A percentile compares a stretch with the other conserved stretches of the same genome.
These are phyloP conservation scores for Abrostola tripartita DNA, from an alignment of 2,888 invertebrate species.

Conservation along the genomic window DNA sequence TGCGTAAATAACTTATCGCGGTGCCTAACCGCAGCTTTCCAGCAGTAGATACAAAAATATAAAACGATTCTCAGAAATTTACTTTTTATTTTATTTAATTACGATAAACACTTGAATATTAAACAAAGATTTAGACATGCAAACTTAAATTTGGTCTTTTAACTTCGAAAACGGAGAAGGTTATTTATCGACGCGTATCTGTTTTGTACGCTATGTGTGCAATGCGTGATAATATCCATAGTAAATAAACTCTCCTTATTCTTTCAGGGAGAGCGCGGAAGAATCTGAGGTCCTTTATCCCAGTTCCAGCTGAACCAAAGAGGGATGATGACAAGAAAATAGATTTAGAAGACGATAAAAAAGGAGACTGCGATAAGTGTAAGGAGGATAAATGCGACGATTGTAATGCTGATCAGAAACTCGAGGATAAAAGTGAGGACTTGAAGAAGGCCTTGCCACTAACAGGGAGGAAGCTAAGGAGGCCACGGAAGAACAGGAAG, in stretches of 20 bases:
- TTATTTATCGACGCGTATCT: too few species aligned
- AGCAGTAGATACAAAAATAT: too few species aligned
- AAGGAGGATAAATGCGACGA: constrained; percentile 75
- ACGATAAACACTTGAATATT: too few species aligned
- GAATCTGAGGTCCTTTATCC: constrained; percentile 81
- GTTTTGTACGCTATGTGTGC: too few species aligned
- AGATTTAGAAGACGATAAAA: constrained; percentile 71
- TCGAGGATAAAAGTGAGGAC: constrained; percentile 73
- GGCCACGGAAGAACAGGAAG: constrained; percentile 81
- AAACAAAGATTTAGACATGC: too few species aligned
- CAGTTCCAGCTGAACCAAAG: constrained; percentile 76
- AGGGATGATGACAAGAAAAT: constrained; percentile 78
- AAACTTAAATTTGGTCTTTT: too few species aligned
- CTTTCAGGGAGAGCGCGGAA: constrained; percentile 81
- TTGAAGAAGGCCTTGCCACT: constrained; percentile 68
- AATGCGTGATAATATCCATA: neutral
- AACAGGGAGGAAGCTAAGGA: constrained; percentile 70
- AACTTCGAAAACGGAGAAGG: too few species aligned
- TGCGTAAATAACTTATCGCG: too few species aligned
- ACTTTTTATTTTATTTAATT: too few species aligned
- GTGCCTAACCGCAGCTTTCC: too few species aligned
- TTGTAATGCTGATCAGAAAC: constrained; percentile 69
- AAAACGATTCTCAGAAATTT: too few species aligned
- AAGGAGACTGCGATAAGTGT: constrained; percentile 74
- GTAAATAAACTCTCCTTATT: neutral